Evolutionary conservation across 1,140 invertebrate species (phyloP).

Genomic region (Pogonomyrmex californicus): DNA sequence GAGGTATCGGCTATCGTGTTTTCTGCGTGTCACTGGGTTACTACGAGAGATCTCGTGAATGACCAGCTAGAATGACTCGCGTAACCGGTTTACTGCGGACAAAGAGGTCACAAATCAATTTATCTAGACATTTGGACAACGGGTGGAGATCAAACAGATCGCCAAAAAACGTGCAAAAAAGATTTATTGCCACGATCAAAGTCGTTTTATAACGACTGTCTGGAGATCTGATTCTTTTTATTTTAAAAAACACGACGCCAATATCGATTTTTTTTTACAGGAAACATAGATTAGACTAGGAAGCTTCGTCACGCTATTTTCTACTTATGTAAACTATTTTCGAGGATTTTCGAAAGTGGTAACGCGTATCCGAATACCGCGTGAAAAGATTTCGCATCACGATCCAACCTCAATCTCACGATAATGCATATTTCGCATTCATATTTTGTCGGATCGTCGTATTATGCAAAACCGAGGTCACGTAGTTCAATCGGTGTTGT

Average conservation of each 20-base stretch:
- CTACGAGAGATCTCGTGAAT: conserved; percentile 39
- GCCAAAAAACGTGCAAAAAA: conserved; percentile 3
- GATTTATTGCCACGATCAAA: neutral
- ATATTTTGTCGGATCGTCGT: conserved; percentile 15
- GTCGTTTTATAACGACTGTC: neutral
- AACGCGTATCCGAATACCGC: neutral
- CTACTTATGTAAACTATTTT: neutral
- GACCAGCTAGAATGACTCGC: conserved; percentile 5
- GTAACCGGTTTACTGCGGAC: conserved; percentile 43
- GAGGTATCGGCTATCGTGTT: neutral
- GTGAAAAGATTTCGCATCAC: conserved; percentile 9
- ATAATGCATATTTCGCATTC: conserved; percentile 23
- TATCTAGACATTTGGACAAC: conserved; percentile 40
- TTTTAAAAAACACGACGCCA: neutral
- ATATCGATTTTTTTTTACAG: neutral
- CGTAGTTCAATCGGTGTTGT: conserved; percentile 36
- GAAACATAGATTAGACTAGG: neutral
- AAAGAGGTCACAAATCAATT: conserved; percentile 46
- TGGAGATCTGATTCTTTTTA: neutral
- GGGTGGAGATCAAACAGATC: neutral
- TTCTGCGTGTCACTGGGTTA: conserved; percentile 48
- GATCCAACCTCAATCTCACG: neutral
- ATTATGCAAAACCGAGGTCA: conserved; percentile 20
- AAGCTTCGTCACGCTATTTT: neutral
- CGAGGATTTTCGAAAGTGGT: neutral